Conservation (phyloP, 2,888 invertebrate genomes). For the Cataglyphis altisquamis region DNA sequence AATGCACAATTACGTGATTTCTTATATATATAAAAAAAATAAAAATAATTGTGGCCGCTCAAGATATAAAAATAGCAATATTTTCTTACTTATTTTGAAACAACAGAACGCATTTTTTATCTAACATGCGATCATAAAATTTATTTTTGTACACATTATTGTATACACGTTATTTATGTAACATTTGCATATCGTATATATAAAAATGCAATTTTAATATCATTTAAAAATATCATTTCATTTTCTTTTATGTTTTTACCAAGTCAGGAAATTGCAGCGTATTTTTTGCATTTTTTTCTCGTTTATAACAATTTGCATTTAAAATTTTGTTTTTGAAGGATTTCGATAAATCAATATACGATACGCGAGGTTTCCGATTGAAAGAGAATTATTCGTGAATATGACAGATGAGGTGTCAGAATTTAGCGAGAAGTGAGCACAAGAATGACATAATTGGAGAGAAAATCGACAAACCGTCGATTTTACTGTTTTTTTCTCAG, state of each 20-base stretch:
- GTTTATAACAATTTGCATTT: constrained; percentile 12
- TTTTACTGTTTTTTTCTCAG: constrained; percentile 12
- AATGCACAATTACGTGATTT: background rate
- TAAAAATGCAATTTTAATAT: background rate
- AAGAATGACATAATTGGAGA: constrained; percentile 57
- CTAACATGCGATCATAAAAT: background rate
- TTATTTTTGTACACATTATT: background rate
- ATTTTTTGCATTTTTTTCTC: background rate
- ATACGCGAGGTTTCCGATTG: constrained; percentile 25
- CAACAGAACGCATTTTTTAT: background rate
- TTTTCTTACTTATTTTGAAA: background rate
- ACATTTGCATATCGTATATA: background rate
- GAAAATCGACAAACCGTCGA: constrained; percentile 11
- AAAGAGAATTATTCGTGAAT: constrained; percentile 56
- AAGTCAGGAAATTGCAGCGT: background rate
- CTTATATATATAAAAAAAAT: too few species aligned
- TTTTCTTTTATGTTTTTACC: background rate
- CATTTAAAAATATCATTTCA: background rate
- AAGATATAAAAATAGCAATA: background rate
- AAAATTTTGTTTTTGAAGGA: constrained; percentile 33
- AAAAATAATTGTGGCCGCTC: background rate
- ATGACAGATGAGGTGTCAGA: constrained; percentile 56
- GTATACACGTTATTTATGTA: background rate
- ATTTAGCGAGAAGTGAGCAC: constrained; percentile 38
- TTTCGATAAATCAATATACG: constrained; percentile 61